A percentile compares a stretch with the other conserved stretches of the same genome.
Conservation (phyloP, 2,888 invertebrate genomes). For the Pristionchus entomophagus region DNA sequence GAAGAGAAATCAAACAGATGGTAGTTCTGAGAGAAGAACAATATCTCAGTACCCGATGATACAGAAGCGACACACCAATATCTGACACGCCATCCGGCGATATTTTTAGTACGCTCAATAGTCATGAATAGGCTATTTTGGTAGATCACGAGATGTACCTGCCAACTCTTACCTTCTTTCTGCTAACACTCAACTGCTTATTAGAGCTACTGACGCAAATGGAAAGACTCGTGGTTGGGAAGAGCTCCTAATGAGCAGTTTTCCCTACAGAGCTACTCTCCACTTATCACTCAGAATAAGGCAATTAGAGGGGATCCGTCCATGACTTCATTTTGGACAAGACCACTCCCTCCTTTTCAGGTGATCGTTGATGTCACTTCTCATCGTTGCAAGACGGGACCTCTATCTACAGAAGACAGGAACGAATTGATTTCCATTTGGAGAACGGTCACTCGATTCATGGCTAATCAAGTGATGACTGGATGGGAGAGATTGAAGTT, state of each 20-base stretch:
- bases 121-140: too few species aligned
- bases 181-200: conserved; percentile 22
- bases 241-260: neutral
- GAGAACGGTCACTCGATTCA: conserved; percentile 28
- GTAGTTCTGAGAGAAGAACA: too few species aligned
- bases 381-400: conserved; percentile 49
- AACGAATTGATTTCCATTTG: neutral
- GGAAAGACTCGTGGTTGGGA: neutral
- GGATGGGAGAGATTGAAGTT: conserved; percentile 38
- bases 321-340: neutral
- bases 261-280: neutral
- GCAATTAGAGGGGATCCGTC: neutral
- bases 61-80: too few species aligned
- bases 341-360: conserved; percentile 48
- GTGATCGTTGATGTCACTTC: conserved; percentile 53
- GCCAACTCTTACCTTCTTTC: neutral
- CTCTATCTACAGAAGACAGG: conserved; percentile 48
- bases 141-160: neutral
- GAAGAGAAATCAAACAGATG: too few species aligned
- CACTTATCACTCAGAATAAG: neutral
- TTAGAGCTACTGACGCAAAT: conserved; percentile 34
- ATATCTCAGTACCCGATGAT: too few species aligned
- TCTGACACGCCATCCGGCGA: too few species aligned
- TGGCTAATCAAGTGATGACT: conserved; percentile 41
- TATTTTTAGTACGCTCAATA: too few species aligned